Evolutionary conservation across 2,113 vertebrate species (phyloP).

Genomic region (Perccottus glenii): DNA sequence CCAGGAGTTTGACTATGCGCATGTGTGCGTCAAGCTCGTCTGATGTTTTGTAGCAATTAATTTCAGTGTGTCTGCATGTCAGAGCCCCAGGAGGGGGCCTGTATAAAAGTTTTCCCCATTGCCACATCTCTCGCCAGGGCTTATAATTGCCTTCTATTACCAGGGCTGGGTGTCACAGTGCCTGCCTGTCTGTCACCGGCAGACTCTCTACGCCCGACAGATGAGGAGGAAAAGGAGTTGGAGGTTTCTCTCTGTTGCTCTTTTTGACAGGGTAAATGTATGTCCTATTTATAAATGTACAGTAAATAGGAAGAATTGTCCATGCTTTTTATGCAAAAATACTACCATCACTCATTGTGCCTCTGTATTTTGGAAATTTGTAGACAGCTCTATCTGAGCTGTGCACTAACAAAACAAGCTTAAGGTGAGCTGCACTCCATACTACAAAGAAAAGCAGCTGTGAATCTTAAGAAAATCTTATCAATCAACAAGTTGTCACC

Average conservation of each 20-base stretch:
- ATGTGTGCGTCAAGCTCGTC: slow-evolving; percentile 69
- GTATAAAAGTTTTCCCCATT: slow-evolving; percentile 74
- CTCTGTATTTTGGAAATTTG: slow-evolving; percentile 27
- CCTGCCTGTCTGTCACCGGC: slow-evolving; percentile 72
- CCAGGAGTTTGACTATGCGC: slow-evolving; percentile 73
- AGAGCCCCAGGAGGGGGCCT: slow-evolving; percentile 72
- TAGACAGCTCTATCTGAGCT: slow-evolving; percentile 14
- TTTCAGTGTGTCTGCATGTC: slow-evolving; percentile 78
- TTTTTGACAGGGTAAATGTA: slow-evolving; percentile 61
- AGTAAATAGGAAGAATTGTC: slow-evolving; percentile 35
- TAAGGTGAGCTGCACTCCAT: slow-evolving; percentile 13
- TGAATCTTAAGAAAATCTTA: slow-evolving; percentile 33
- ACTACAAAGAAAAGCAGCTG: slow-evolving; percentile 32
- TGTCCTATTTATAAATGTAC: slow-evolving; percentile 33
- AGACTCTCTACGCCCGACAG: slow-evolving; percentile 67
- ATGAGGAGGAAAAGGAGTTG: slow-evolving; percentile 68
- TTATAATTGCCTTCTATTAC: slow-evolving; percentile 80
- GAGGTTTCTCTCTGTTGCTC: slow-evolving; percentile 58
- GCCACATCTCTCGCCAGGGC: slow-evolving; percentile 73
- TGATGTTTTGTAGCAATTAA: slow-evolving; percentile 81
- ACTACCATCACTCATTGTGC: slow-evolving; percentile 28
- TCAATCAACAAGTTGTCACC: slow-evolving; percentile 46
- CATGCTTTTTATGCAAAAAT: slow-evolving; percentile 51
- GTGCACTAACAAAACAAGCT: not conserved
- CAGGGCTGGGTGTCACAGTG: slow-evolving; percentile 73